Conservation (phyloP, 1,140 invertebrate species). For the Holotrichia oblita region DNA sequence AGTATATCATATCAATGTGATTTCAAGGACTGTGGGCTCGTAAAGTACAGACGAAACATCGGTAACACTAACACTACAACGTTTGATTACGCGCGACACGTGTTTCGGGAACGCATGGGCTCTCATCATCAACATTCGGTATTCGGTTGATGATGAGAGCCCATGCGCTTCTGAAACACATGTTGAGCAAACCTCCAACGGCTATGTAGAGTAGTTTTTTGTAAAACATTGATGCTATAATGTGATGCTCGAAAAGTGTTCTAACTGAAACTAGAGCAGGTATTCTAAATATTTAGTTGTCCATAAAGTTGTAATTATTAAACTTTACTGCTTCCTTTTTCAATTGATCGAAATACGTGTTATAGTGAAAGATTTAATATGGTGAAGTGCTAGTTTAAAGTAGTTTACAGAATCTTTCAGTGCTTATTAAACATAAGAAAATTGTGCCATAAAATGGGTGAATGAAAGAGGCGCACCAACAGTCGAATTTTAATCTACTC, state of each 20-base stretch:
- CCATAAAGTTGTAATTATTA: not conserved
- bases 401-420: not conserved
- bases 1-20: no score
- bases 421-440: not conserved
- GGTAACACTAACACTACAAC: no score
- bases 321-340: not conserved
- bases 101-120: no score
- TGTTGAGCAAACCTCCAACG: no score
- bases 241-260: not conserved
- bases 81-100: no score
- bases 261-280: not conserved
- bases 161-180: no score
- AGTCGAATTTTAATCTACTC: not conserved
- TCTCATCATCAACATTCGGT: no score
- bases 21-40: no score
- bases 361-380: not conserved
- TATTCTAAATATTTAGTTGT: constrained; percentile 1
- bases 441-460: not conserved
- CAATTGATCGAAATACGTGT: not conserved
- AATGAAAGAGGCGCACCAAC: not conserved
- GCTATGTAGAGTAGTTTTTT: no score
- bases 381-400: not conserved
- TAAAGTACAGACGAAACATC: no score
- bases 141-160: no score
- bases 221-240: no score